Evolutionary conservation across 2,888 invertebrate species (phyloP), one percentile per base, ranked within the genome.

Genomic region (Cacoxenus indagator): DNA sequence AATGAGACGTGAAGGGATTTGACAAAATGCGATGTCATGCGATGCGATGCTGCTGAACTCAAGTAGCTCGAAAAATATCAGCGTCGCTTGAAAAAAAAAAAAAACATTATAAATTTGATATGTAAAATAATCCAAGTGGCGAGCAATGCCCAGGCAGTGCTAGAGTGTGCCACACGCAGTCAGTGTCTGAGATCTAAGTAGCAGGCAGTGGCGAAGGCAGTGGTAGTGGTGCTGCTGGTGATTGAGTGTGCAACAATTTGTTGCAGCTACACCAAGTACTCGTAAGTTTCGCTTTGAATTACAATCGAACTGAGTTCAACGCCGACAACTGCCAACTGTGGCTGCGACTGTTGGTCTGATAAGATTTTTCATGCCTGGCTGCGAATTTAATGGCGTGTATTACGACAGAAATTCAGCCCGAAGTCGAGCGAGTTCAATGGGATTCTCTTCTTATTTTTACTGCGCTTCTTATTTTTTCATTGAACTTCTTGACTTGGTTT

Each of bases 51-150:
- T 51, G 51, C 19, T 51, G 51, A 51, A 51, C 51, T 51, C 51
- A 51, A 51, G 51, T 51, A 51, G 51, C 51, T 19, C n/a, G 22
- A 51, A 51, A 37, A 37, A 51, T 51, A 51, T 51, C 51, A 51
- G 19, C 22, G 17, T 17, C 51, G 22, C 9, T 9, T 51, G 51
- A 22, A 51, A 51, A 51, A 37, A 37, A 2, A 14, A 37, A 4
- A 37, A 37, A 37, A 37, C 8, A 37, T 11, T 37, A 14, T 37
- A 37, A 48, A 55, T 55, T 55, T 55, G 55, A 55, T 55, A 55
- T 55, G 55, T 27, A 55, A 55, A 55, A 55, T 55, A 27, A 55
- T 22, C 24, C 27, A 2, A 55, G 4, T 26, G 26, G 14, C 27
- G 17, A 26, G 27, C 27, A 55, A 55, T n/a, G n/a, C n/a, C n/a